Evolutionary conservation across 2,797 vertebrate genomes (phyloP), one percentile per base, ranked within the genome.

Genomic region (Lycodopsis pacificus): DNA sequence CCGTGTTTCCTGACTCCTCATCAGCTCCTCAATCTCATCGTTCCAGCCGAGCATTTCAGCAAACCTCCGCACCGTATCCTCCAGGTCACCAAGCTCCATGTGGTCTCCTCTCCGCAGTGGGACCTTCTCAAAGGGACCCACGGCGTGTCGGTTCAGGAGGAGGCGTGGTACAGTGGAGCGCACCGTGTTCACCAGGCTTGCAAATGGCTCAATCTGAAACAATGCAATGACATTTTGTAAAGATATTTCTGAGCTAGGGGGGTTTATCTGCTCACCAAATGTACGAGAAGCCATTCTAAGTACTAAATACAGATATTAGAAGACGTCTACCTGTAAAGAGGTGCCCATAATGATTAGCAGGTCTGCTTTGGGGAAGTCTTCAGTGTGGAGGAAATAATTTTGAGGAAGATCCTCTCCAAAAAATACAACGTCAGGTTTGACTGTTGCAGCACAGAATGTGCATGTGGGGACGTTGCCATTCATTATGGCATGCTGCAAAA

Each of bases 311-410:
- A 32, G 34, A 48, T 57, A 22, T 46, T 36, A 10, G 15, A 14
- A 73, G 32, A 65, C 1, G 14, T 69, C 71, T 53, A 95, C 96
- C 93, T 96, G 92, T 73, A 96, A 81, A 58, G 95, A 96, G 0
- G 95, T 96, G 61, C 96, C 96, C 95, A 96, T 96, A 19, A 96
- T 92, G 65, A 96, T 93, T 0, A 96, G 94, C 62, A 96, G 91
- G 83, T 96, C 96, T 1, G 95, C 94, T 87, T 93, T 95, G 8
- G 94, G 94, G 77, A 96, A 96, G 82, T 96, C 96, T 81, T 92
- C 61, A 0, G 89, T 82, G 87, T 96, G 94, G 63, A 94, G 91
- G 77, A 94, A 95, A 85, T 96, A 96, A 51, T 92, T 95, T 81
- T 95, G 85, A 10, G 95, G 96, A 34, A 96, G 94, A 75, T 96